phyloP scores from a whole-genome alignment of 2,888 invertebrate species.

The Fabriciana adippe region DNA sequence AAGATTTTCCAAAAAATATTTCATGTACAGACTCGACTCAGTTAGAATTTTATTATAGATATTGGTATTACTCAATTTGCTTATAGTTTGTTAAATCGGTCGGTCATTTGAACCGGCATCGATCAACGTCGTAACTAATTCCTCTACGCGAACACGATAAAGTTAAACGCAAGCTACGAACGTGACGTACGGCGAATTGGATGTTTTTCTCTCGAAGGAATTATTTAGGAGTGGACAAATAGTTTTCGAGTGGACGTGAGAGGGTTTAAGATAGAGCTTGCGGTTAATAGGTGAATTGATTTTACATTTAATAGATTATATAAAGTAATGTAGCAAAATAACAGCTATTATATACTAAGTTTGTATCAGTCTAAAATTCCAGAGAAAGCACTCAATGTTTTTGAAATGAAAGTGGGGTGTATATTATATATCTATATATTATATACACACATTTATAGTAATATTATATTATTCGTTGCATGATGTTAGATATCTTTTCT shows the following conservation, averaged over 20 bases:
- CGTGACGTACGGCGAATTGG: constrained; percentile 50
- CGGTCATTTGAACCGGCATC: constrained; percentile 43
- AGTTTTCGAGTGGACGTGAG: constrained; percentile 57
- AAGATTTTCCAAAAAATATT: too few species aligned
- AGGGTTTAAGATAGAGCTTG: constrained; percentile 49
- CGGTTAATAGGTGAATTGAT: background rate
- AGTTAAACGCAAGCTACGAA: constrained; percentile 51
- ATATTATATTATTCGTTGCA: too few species aligned
- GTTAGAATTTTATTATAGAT: too few species aligned
- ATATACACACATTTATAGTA: too few species aligned
- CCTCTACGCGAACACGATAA: constrained; percentile 53
- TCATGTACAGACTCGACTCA: too few species aligned
- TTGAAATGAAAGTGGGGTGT: too few species aligned
- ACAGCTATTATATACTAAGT: background rate
- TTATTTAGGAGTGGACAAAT: constrained; percentile 66
- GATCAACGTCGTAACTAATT: constrained; percentile 58
- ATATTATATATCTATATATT: too few species aligned
- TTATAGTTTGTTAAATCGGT: constrained; percentile 1
- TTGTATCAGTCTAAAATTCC: background rate
- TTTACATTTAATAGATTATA: constrained; percentile 12
- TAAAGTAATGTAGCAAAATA: background rate
- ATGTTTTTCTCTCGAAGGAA: constrained; percentile 59
- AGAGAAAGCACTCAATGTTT: background rate
- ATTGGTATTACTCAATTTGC: background rate
- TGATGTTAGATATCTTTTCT: too few species aligned